These are phyloP conservation scores for Okamejei kenojei DNA, from an alignment of 2,797 vertebrate genomes.

Conservation along the genomic window DNA sequence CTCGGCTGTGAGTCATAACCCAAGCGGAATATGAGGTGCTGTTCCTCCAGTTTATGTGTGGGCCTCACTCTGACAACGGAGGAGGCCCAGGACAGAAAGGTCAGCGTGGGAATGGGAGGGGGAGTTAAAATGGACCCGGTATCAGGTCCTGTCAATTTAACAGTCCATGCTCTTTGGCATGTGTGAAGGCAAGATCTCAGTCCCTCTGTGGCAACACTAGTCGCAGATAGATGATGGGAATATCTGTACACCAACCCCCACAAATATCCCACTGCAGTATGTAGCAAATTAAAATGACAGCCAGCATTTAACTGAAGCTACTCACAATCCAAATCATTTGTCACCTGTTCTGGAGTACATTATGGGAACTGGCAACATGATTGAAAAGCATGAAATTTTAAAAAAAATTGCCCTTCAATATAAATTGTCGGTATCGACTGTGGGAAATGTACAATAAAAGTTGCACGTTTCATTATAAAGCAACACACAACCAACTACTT, in stretches of 20 bases:
- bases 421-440: not conserved
- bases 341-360: not conserved
- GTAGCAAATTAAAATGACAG: not conserved
- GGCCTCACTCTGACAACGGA: no score
- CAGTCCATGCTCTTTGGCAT: not conserved
- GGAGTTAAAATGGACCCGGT: no score
- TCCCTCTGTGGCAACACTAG: not conserved
- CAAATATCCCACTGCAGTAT: not conserved
- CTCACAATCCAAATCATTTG: not conserved
- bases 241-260: not conserved
- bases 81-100: no score
- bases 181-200: not conserved
- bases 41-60: no score
- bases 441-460: not conserved
- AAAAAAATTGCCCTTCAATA: not conserved
- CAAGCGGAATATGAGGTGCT: no score
- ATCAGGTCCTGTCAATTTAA: not conserved
- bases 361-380: not conserved
- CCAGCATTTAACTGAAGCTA: not conserved
- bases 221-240: not conserved
- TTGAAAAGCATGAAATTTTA: not conserved
- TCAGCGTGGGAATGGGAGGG: no score
- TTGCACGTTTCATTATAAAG: not conserved
- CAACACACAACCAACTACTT: not conserved
- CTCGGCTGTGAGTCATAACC: no score